These are phyloP conservation scores for Gadopsis bispinosus DNA, from an alignment of 2,797 vertebrate genomes.

Conservation along the genomic window DNA sequence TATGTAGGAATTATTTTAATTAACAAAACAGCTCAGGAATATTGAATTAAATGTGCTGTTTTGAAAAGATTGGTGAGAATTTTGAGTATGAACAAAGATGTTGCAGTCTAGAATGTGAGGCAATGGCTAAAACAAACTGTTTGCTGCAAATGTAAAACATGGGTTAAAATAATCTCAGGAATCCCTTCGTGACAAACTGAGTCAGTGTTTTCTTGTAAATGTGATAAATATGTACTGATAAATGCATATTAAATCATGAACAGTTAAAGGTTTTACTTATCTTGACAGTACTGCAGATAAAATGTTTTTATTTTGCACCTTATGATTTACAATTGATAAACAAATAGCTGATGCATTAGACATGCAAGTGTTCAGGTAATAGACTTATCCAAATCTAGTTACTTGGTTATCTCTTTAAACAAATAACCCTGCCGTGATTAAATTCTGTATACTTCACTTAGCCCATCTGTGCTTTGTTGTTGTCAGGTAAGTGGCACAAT, in stretches of 20 bases:
- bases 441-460: constrained; percentile 61
- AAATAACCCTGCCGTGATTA: constrained; percentile 52
- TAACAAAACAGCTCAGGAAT: constrained; percentile 22
- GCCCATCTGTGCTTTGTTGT: constrained; percentile 48
- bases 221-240: neutral
- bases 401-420: constrained; percentile 43
- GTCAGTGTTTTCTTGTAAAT: too few species aligned
- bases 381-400: constrained; percentile 45
- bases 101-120: neutral
- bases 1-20: constrained; percentile 18
- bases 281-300: neutral
- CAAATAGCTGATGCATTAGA: constrained; percentile 11
- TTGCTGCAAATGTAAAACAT: neutral
- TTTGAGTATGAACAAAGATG: neutral
- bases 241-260: neutral
- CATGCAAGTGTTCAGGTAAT: constrained; percentile 40
- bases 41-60: neutral
- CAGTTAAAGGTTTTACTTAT: neutral
- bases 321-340: neutral
- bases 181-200: too few species aligned
- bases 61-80: neutral
- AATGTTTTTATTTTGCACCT: neutral
- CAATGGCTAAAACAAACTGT: neutral
- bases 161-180: neutral
- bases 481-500: constrained; percentile 68